Base-by-base conservation (phyloP, 2,113 vertebrate genomes). In the Merops nubicus region DNA sequence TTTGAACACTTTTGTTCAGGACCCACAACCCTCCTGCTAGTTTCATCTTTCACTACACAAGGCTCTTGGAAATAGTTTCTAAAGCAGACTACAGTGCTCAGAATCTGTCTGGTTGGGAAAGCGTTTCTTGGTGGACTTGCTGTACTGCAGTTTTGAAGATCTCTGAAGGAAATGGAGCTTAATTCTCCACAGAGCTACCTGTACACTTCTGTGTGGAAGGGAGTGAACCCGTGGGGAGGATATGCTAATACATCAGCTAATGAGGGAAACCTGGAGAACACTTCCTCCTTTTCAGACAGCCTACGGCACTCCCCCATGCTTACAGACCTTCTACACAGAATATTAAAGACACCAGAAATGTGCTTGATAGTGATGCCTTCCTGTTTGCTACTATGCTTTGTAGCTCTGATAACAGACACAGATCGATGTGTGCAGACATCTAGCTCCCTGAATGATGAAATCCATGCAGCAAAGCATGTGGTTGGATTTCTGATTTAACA, bases 1-100 rank as follows among this genome's bases (percentile, higher is more conserved):
- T 96, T 91, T 74, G 80, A 93, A 70, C 73, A 82, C 22, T 89
- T 94, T 92, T 76, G 53, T 95, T 93, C 86, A 76, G 57, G 86
- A 17, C 69, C 48, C 2, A 15, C 31, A 75, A 60, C 28, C 72
- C 85, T 86, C 88, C 86, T 1, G 29, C 40, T 26, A 72, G 56
- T 92, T 97, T 92, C 40, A 36, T 93, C 64, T 92, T 96, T 81
- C 60, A 89, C 56, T 9, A 12, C 65, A 33, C n/a, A 25, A 70
- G 64, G 76, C 73, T 87, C 65, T 83, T 62, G 83, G 90, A 94
- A 93, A 79, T 28, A 48, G 64, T 87, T 88, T 94, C 91, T 72
- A 77, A 67, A 2, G 5, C 48, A 42, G 28, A 60, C 64, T 60
- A 64, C 90, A 6, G 13, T 60, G 88, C 79, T 95, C 75, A 45